Evolutionary conservation across 2,888 invertebrate species (phyloP).

Genomic region (Lithosia quadra): DNA sequence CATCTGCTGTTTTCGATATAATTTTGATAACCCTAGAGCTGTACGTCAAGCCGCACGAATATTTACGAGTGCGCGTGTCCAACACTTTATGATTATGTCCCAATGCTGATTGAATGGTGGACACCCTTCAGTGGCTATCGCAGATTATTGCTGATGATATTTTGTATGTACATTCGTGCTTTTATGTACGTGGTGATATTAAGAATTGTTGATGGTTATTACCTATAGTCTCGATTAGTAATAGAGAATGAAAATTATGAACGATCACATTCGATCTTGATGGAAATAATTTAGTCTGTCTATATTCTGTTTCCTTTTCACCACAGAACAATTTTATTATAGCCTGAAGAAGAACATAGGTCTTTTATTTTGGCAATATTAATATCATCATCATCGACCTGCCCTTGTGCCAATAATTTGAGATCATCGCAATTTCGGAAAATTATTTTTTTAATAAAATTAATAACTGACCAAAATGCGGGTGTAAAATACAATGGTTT

Average conservation of each 20-base stretch:
- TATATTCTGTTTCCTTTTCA: too few relatives aligned
- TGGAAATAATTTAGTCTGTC: too few relatives aligned
- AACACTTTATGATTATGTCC: constrained; percentile 83
- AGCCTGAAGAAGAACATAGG: too few relatives aligned
- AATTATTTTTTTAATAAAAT: too few relatives aligned
- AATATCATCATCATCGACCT: too few relatives aligned
- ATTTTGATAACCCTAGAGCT: constrained; percentile 14
- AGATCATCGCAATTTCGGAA: too few relatives aligned
- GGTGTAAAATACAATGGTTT: too few relatives aligned
- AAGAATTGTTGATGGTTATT: not conserved
- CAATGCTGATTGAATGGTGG: constrained; percentile 83
- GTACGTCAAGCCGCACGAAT: constrained; percentile 58
- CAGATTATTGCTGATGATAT: constrained; percentile 42
- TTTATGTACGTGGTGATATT: constrained; percentile 5
- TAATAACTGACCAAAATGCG: not conserved
- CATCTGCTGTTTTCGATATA: not conserved
- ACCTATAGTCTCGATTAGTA: not conserved
- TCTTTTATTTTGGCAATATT: too few relatives aligned
- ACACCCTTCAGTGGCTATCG: constrained; percentile 64
- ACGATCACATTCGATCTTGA: not conserved
- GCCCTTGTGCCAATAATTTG: too few relatives aligned
- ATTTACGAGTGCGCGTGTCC: constrained; percentile 78
- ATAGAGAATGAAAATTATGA: not conserved
- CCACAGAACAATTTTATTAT: too few relatives aligned
- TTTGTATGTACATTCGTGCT: constrained; percentile 22